Evolutionary conservation across 2,888 invertebrate species (phyloP), one percentile per base, ranked within the genome.

Genomic region (Leptinotarsa haldemani): DNA sequence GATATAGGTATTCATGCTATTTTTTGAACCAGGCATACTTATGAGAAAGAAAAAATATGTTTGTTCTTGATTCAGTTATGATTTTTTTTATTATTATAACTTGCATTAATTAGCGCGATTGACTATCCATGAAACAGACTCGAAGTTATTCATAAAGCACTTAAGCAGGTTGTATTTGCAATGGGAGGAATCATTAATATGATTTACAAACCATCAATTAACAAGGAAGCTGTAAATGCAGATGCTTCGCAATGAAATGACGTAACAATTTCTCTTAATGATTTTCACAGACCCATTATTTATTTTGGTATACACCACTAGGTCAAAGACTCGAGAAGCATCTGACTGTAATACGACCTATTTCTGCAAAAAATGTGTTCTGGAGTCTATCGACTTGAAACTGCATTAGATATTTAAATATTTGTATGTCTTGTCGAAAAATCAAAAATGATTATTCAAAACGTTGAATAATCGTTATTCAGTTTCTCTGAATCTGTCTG

Each of bases 311-410:
- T 71, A 40, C 71, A 64, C 73, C 74, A 79, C 73, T 81, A 73
- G 83, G 83, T 83, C 83, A 83, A 83, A 83, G 80, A 81, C 83
- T 80, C 79, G 65, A 67, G 70, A 78, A 77, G n/a, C 61, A 61
- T 61, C 12, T 25, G 30, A 61, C 61, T 16, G 4, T 40, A 61
- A 16, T 16, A 16, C 15, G 61, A 30, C 61, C 30, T 30, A 56
- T 30, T 61, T 40, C 61, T 7, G 56, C 56, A 56, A 56, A 20
- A 20, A 12, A 56, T 20, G 13, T 56, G n/a, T 12, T 5, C n/a
- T n/a, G 18, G 56, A 20, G 12, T 40, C 40, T 9, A 5, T 40
- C 9, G 40, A 40, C 40, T 40, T 40, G 40, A 12, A 40, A 40
- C 40, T 9, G 40, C 9, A 40, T 40, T 40, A 40, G 9, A 40